A percentile compares a stretch with the other conserved stretches of the same genome.
Conservation (phyloP, 2,888 invertebrate species). For the Nomada ruficornis region DNA sequence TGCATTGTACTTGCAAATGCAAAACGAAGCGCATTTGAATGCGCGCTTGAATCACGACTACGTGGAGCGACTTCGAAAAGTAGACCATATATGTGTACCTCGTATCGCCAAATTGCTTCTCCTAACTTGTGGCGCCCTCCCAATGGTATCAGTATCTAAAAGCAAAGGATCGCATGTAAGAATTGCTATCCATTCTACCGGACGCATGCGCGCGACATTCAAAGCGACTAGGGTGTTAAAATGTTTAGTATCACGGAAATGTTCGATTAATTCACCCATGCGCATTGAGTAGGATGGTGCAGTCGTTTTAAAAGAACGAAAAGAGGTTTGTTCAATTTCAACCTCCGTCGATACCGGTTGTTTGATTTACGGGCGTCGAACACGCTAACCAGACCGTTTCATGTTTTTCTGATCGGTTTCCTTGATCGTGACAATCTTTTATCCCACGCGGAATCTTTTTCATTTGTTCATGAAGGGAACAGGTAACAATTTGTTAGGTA, state of each 20-base stretch:
- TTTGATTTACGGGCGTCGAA: conserved; percentile 1
- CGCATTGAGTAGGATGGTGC: conserved; percentile 32
- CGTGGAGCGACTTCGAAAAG: conserved; percentile 20
- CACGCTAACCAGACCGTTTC: conserved; percentile 13
- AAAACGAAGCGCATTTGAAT: conserved; percentile 22
- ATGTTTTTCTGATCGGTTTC: not conserved
- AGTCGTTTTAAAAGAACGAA: conserved; percentile 20
- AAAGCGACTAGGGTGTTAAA: conserved; percentile 47
- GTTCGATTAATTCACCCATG: conserved; percentile 65
- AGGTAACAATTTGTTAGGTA: conserved; percentile 1
- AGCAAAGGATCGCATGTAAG: conserved; percentile 56
- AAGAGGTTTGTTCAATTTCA: conserved; percentile 17
- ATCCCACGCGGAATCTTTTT: not conserved
- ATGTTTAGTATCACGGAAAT: conserved; percentile 58
- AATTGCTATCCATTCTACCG: conserved; percentile 46
- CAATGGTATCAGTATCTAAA: conserved; percentile 64
- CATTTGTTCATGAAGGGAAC: not conserved
- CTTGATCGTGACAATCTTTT: conserved; percentile 11
- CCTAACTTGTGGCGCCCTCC: conserved; percentile 71
- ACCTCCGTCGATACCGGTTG: conserved; percentile 7
- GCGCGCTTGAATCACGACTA: not conserved
- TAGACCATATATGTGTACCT: conserved; percentile 36
- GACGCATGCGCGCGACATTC: conserved; percentile 41
- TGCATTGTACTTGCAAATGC: conserved; percentile 45
- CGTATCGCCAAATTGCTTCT: conserved; percentile 58